Conservation (phyloP, 2,797 vertebrate genomes). For the Columba guinea region DNA sequence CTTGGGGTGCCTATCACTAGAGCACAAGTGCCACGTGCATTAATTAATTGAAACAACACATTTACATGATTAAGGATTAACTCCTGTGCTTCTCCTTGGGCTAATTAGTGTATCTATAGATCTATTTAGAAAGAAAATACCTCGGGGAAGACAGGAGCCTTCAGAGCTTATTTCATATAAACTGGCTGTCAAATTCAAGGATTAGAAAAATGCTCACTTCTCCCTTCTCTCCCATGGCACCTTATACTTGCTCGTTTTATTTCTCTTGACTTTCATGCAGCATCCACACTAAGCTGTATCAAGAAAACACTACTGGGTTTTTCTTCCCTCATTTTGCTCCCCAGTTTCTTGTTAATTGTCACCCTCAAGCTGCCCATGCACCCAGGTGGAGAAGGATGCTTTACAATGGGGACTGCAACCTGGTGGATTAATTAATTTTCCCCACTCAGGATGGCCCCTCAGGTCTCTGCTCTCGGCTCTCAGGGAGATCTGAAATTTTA, state of each 20-base stretch:
- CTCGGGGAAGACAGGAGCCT: slow-evolving; percentile 31
- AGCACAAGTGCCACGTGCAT: slow-evolving; percentile 47
- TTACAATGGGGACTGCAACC: not conserved
- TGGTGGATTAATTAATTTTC: slow-evolving; percentile 1
- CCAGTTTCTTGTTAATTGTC: not conserved
- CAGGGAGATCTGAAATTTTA: not conserved
- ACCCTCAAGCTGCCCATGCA: not conserved
- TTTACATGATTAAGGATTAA: slow-evolving; percentile 63
- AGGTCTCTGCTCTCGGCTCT: not conserved
- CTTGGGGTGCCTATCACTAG: slow-evolving; percentile 41
- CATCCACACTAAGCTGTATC: not conserved
- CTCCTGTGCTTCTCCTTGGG: slow-evolving; percentile 37
- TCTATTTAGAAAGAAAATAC: slow-evolving; percentile 52
- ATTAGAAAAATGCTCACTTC: slow-evolving; percentile 6
- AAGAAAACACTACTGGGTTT: not conserved
- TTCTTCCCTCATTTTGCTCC: not conserved
- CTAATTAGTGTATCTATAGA: slow-evolving; percentile 67
- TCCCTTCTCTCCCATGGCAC: slow-evolving; percentile 11
- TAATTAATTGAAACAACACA: slow-evolving; percentile 65
- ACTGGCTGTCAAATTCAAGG: slow-evolving; percentile 10
- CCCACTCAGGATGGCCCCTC: not conserved
- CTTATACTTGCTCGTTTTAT: slow-evolving; percentile 8
- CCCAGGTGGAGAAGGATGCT: not conserved
- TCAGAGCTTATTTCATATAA: slow-evolving; percentile 21
- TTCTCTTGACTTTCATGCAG: not conserved